Evolutionary conservation across 2,888 invertebrate genomes (phyloP).

Genomic region (Erynnis tages): DNA sequence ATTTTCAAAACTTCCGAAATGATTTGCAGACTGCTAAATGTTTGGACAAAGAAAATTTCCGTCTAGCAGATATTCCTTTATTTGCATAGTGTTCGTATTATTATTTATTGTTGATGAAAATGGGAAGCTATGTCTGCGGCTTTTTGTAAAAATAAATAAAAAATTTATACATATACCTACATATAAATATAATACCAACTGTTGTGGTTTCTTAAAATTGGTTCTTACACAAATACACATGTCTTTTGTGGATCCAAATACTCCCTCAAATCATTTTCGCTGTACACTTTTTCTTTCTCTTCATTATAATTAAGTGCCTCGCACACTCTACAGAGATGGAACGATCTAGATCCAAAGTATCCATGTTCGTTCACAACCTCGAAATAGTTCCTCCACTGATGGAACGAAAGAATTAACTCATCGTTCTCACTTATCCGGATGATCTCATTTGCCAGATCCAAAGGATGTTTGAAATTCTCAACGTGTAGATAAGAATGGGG

Average conservation of each 20-base stretch:
- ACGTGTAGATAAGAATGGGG: slow-evolving; percentile 84
- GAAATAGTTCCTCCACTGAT: slow-evolving; percentile 82
- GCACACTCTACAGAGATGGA: slow-evolving; percentile 84
- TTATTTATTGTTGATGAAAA: too few species aligned
- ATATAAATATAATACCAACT: too few species aligned
- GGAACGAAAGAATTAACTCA: slow-evolving; percentile 66
- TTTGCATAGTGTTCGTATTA: too few species aligned
- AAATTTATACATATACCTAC: too few species aligned
- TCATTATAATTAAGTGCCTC: slow-evolving; percentile 85
- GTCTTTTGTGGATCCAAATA: slow-evolving; percentile 43
- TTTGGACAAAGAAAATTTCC: slow-evolving; percentile 27
- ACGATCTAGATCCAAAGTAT: slow-evolving; percentile 82
- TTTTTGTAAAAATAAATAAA: too few species aligned
- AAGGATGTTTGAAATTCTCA: slow-evolving; percentile 74
- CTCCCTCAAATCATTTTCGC: slow-evolving; percentile 37
- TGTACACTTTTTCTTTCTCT: slow-evolving; percentile 44
- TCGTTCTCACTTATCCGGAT: slow-evolving; percentile 57
- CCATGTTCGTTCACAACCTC: slow-evolving; percentile 84
- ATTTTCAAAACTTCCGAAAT: slow-evolving; percentile 46
- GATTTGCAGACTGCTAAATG: slow-evolving; percentile 40
- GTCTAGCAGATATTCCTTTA: slow-evolving; percentile 12
- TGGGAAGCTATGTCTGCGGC: too few species aligned
- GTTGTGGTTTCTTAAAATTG: neutral
- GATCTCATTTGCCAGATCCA: slow-evolving; percentile 77
- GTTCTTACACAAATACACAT: neutral